These are phyloP conservation scores for Caenorhabditis sp. DNA, from an alignment of 2,888 invertebrate genomes.

Conservation along the genomic window DNA sequence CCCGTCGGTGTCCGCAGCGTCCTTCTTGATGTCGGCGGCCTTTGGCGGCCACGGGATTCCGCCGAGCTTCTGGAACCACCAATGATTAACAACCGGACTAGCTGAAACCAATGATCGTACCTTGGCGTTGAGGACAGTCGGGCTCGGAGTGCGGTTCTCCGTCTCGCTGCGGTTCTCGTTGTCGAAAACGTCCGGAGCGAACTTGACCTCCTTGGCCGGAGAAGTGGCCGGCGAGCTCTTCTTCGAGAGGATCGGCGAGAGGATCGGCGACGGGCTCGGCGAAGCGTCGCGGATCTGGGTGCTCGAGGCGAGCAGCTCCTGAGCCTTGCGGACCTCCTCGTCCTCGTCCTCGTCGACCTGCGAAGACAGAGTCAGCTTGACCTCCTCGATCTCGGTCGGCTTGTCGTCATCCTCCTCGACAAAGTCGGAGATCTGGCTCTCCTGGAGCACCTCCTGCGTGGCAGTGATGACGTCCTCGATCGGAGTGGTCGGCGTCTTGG, in stretches of 20 bases:
- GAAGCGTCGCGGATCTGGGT: conserved; percentile 47
- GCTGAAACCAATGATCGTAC: neutral
- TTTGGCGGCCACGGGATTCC: conserved; percentile 61
- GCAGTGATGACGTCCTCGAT: conserved; percentile 12
- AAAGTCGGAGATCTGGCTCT: conserved; percentile 61
- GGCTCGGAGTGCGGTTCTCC: conserved; percentile 57
- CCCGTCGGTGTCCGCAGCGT: conserved; percentile 23
- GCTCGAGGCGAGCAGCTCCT: conserved; percentile 44
- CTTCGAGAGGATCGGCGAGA: no score
- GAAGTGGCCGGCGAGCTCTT: conserved; percentile 25
- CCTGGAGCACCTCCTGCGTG: conserved; percentile 59
- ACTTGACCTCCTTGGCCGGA: conserved; percentile 17
- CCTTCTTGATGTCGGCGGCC: conserved; percentile 41
- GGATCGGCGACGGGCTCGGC: no score
- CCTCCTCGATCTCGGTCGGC: conserved; percentile 23
- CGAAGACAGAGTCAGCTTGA: conserved; percentile 23
- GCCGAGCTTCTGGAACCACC: conserved; percentile 55
- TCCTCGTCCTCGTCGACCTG: conserved; percentile 28
- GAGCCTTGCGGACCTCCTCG: conserved; percentile 47
- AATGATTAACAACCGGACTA: neutral
- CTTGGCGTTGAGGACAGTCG: conserved; percentile 54
- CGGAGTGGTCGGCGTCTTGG: conserved; percentile 28
- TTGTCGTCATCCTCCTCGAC: conserved; percentile 48
- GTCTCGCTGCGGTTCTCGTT: conserved; percentile 39
- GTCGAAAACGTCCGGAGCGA: conserved; percentile 7